phyloP scores from a whole-genome alignment of 2,113 vertebrate genomes.

The Dromiciops gliroides region DNA sequence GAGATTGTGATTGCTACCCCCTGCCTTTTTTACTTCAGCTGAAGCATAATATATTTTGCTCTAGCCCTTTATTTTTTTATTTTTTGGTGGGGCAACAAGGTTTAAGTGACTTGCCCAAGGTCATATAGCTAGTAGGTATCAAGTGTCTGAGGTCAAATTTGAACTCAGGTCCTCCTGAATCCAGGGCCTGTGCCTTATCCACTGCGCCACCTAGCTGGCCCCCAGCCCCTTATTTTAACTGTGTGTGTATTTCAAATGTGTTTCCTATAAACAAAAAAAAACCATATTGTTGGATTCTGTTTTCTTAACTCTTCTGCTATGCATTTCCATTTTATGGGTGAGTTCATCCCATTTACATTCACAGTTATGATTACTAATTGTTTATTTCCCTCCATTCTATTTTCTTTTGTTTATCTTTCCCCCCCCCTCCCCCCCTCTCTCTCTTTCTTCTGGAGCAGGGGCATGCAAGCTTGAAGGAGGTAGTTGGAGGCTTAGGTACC shows the following conservation, averaged over 20 bases:
- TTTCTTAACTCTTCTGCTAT: neutral
- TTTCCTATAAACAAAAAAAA: neutral
- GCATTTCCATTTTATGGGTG: neutral
- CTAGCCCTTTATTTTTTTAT: neutral
- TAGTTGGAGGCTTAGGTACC: neutral
- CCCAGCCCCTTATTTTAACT: neutral
- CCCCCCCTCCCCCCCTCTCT: neutral
- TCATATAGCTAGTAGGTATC: too few species aligned
- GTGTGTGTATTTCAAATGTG: neutral
- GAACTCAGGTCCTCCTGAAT: too few species aligned
- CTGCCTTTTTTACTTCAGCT: neutral
- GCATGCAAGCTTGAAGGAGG: neutral
- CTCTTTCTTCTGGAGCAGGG: neutral
- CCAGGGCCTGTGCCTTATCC: too few species aligned
- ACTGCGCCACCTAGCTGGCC: too few species aligned
- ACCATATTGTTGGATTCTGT: neutral
- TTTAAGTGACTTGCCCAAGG: too few species aligned
- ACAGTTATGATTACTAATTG: neutral
- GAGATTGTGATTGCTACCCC: neutral
- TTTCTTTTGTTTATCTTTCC: neutral
- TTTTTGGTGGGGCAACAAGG: too few species aligned
- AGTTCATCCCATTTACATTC: neutral
- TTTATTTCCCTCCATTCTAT: neutral
- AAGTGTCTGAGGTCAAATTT: too few species aligned
- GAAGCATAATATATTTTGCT: neutral